Evolutionary conservation across 1,140 invertebrate species (phyloP), one percentile per base, ranked within the genome.

Genomic region (Polyergus mexicanus): DNA sequence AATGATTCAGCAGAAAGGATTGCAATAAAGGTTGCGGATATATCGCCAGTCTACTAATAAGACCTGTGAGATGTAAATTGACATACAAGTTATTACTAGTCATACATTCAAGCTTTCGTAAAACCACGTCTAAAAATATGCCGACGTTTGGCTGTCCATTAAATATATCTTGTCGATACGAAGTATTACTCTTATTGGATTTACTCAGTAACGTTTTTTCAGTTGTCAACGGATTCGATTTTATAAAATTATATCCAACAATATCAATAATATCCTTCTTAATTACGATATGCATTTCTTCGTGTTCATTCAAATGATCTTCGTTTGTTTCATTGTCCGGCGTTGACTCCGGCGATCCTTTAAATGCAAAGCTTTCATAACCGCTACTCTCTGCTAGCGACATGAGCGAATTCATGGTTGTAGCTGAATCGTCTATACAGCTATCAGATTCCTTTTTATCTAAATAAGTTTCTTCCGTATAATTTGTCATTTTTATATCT

Each of bases 11-110:
- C 41, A 99, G 95, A 93, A 99, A 97, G 0, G 98, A 98, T 68
- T 98, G 96, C 10, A 99, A 95, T 22, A 99, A 94, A 3, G 98
- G 98, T 86, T 99, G 97, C 0, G 98, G 97, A 94, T 98, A 98
- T 60, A 97, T 96, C 4, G 98, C 97, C 54, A 99, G 95, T 78
- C 98, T 96, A 56, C 98, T 97, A 22, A 99, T 96, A 10, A 99
- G 95, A 0, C 98, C 98, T 6, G 98, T 99, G 60, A 99, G 95
- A 92, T 98, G 97, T 71, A 99, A 96, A 95, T 99, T 99, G 2
- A 98, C 96, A 87, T 97, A 97, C 77, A 99, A 95, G 65, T 98
- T 97, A 92, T 99, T 98, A 83, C 97, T 97, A 54, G 98, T 96
- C 96, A 99, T 97, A 77, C 96, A 96, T 91, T 98, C 98, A 22